A percentile compares a stretch with the other conserved stretches of the same genome.
phyloP scores from a whole-genome alignment of 2,888 invertebrate species.

The Mimas tiliae region DNA sequence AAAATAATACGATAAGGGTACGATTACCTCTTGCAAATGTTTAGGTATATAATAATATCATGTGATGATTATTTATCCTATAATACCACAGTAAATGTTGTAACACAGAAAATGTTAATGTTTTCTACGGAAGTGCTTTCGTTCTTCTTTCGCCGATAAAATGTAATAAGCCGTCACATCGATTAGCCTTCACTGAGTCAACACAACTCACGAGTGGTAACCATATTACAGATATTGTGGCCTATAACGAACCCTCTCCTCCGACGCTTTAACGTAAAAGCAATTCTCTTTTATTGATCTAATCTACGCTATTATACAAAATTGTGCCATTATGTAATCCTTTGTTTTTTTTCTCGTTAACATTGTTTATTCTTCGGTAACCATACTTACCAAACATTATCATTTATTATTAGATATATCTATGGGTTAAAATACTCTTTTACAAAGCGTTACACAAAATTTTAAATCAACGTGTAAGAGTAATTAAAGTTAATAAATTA shows the following conservation, averaged over 20 bases:
- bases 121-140: constrained; percentile 41
- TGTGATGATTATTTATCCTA: background rate
- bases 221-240: constrained; percentile 58
- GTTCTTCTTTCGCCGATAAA: constrained; percentile 47
- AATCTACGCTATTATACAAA: constrained; percentile 52
- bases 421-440: background rate
- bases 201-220: constrained; percentile 55
- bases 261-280: constrained; percentile 49
- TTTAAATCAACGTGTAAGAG: no score
- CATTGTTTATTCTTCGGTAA: constrained; percentile 16
- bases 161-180: constrained; percentile 59
- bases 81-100: constrained; percentile 6
- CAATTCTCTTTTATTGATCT: constrained; percentile 57
- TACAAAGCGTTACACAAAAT: background rate
- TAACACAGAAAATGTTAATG: constrained; percentile 32
- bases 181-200: constrained; percentile 59
- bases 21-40: no score
- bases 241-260: constrained; percentile 50
- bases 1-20: no score
- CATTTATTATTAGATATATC: no score
- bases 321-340: constrained; percentile 42
- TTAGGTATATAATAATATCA: no score
- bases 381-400: background rate
- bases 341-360: constrained; percentile 40
- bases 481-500: no score